Evolutionary conservation across 2,113 vertebrate species (phyloP).

Genomic region (Candoia aspera): DNA sequence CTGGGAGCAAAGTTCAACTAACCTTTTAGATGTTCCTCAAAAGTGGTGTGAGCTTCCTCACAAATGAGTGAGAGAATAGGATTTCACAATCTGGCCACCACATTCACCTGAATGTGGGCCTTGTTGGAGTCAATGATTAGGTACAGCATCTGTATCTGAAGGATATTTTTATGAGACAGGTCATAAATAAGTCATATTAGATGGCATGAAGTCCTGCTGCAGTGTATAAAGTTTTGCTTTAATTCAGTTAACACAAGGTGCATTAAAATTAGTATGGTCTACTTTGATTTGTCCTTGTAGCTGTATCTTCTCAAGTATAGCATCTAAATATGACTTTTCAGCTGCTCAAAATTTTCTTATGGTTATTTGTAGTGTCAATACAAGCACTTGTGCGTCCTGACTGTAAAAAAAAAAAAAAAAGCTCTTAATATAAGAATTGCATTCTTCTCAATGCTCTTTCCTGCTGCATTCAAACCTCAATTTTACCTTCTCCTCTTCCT

Average conservation of each 20-base stretch:
- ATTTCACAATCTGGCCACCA: no score
- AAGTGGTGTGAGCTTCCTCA: no score
- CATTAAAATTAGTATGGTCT: not conserved
- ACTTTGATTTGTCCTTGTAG: not conserved
- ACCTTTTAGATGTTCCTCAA: no score
- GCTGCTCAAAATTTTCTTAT: conserved; percentile 6
- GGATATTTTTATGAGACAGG: not conserved
- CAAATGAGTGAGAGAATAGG: no score
- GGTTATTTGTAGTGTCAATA: not conserved
- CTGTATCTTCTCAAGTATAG: not conserved
- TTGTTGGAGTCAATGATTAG: no score
- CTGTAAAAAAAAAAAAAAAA: not conserved
- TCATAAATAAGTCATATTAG: not conserved
- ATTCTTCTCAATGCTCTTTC: not conserved
- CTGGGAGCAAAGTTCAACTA: no score
- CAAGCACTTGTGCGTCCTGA: not conserved
- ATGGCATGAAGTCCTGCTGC: no score
- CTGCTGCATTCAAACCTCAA: not conserved
- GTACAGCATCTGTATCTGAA: not conserved
- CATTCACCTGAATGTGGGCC: no score
- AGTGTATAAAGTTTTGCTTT: not conserved
- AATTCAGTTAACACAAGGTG: not conserved
- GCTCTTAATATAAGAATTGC: not conserved
- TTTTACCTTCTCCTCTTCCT: not conserved
- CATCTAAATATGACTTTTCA: not conserved